phyloP scores from a whole-genome alignment of 2,888 invertebrate species.

The Protonemura montana region DNA sequence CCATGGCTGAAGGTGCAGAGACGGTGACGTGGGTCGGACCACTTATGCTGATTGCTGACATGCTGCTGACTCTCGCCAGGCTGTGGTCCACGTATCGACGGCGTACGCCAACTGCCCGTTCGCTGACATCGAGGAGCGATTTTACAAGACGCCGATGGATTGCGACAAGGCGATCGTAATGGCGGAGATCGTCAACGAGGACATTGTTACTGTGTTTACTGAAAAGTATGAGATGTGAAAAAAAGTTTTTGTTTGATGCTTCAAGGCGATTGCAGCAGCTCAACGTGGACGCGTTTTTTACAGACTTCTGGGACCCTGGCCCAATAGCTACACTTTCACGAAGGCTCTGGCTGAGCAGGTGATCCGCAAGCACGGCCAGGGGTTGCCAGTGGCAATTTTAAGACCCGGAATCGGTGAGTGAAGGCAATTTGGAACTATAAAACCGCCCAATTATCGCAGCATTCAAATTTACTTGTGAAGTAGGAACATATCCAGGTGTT shows the following conservation, averaged over 20 bases:
- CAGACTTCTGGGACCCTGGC: conserved; percentile 55
- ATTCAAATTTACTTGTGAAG: too few relatives aligned
- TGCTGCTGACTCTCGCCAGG: conserved; percentile 50
- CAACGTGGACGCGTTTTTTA: not conserved
- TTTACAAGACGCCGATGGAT: conserved; percentile 55
- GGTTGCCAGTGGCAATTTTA: conserved; percentile 62
- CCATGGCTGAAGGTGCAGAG: not conserved
- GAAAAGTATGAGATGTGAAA: not conserved
- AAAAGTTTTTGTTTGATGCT: too few relatives aligned
- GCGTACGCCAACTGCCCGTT: conserved; percentile 66
- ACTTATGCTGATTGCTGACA: not conserved
- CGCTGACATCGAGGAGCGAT: conserved; percentile 58
- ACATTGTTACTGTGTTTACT: not conserved
- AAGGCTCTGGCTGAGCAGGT: conserved; percentile 64
- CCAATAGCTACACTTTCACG: conserved; percentile 67
- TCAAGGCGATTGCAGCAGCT: too few relatives aligned
- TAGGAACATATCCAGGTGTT: too few relatives aligned
- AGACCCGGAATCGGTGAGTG: conserved; percentile 62
- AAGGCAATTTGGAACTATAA: too few relatives aligned
- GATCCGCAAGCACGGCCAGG: conserved; percentile 58
- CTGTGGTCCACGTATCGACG: conserved; percentile 63
- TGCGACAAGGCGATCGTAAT: conserved; percentile 48
- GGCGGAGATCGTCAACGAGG: conserved; percentile 51
- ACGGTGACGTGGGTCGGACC: too few relatives aligned
- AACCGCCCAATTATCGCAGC: too few relatives aligned